Evolutionary conservation across 2,113 vertebrate genomes (phyloP), one percentile per base, ranked within the genome.

Genomic region (Pagrus major): DNA sequence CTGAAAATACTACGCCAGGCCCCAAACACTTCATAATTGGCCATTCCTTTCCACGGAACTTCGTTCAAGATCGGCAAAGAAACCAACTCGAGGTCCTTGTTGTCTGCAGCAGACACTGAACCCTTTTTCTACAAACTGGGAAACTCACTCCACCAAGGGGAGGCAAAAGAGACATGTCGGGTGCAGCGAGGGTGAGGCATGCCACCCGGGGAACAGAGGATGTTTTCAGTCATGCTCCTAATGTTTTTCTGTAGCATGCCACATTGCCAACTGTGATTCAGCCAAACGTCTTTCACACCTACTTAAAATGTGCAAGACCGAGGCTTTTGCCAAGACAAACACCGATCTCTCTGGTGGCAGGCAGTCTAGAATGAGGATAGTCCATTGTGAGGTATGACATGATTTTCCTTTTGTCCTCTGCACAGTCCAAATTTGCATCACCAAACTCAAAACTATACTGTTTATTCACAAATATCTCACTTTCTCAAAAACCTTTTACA

Each of bases 201-300:
- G 37, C 61, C 66, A 71, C 58, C 66, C 64, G 68, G 80, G 63
- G 78, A 87, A 83, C 74, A 87, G 60, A 87, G 35, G 60, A 91
- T 68, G 46, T 71, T 87, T 82, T 86, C 41, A 88, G 59, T 67
- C 46, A 83, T 65, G 55, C 69, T 74, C 71, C 49, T 77, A 52
- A 10, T 49, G 55, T 87, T 88, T 75, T 78, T 81, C 75, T 84
- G 80, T 72, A 76, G 39, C 58, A 56, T 73, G 31, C 49, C 47
- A 76, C 29, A 52, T 74, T 83, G 68, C 83, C 84, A 86, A 80
- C 85, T 88, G 75, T 78, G 68, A 89, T 72, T 80, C 51, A 84
- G 77, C 58, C 76, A 90, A 74, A 90, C 37, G 18, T 84, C 80
- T 47, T 56, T 78, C 69, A 86, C 79, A 89, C 85, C 81, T 81